Evolutionary conservation across 2,797 vertebrate genomes (phyloP).

Genomic region (Sebastiscus tertius): DNA sequence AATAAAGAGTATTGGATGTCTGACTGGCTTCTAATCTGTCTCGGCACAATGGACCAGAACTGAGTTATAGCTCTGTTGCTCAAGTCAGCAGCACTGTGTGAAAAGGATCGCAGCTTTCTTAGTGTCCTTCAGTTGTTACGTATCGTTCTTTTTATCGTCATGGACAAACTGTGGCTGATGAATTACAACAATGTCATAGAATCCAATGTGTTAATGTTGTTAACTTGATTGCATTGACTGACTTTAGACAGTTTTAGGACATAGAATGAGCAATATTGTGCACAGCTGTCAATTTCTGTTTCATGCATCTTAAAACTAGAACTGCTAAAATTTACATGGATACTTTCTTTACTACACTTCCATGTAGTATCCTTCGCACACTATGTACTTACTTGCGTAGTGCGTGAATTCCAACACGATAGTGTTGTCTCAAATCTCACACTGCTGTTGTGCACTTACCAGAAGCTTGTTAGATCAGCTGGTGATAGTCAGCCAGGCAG

Average conservation of each 20-base stretch:
- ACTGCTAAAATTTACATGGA: no score
- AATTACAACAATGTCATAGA: not conserved
- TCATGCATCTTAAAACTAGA: not conserved
- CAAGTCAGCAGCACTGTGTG: conserved; percentile 24
- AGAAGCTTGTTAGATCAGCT: no score
- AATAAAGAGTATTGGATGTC: conserved; percentile 7
- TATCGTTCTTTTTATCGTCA: conserved; percentile 29
- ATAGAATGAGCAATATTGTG: conserved; percentile 7
- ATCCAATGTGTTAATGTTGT: not conserved
- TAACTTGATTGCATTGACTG: conserved; percentile 7
- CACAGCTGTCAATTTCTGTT: conserved; percentile 22
- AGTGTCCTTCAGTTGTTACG: conserved; percentile 20
- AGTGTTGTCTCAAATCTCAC: no score
- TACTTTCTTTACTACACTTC: no score
- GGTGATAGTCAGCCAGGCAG: no score
- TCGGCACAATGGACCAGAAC: conserved; percentile 15
- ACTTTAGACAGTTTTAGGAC: conserved; percentile 5
- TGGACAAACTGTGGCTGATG: conserved; percentile 16
- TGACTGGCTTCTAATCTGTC: conserved; percentile 23
- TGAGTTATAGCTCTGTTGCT: conserved; percentile 21
- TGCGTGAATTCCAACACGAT: no score
- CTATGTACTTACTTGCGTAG: no score
- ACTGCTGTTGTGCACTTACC: no score
- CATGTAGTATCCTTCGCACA: no score
- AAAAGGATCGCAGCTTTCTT: conserved; percentile 26